Evolutionary conservation across 2,113 vertebrate species (phyloP).

Genomic region (Grallaria varia): DNA sequence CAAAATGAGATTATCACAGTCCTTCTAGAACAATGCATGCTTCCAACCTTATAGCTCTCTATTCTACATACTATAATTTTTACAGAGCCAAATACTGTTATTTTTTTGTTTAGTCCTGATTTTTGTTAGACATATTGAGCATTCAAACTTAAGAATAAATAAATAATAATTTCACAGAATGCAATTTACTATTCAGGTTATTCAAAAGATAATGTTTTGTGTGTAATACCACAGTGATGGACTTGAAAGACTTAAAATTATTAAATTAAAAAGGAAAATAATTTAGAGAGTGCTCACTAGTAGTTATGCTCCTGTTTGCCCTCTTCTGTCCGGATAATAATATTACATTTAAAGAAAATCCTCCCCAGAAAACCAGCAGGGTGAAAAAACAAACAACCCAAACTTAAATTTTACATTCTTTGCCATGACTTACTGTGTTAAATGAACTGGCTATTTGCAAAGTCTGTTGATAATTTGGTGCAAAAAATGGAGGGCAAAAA

Average conservation of each 20-base stretch:
- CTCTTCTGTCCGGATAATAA: background rate
- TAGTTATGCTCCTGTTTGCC: background rate
- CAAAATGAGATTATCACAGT: background rate
- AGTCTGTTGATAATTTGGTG: background rate
- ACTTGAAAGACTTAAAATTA: background rate
- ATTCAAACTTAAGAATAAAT: background rate
- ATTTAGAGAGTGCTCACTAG: background rate
- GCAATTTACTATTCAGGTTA: background rate
- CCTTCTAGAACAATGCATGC: background rate
- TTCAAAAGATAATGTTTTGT: background rate
- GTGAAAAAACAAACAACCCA: background rate
- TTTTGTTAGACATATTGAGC: background rate
- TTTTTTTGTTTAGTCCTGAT: background rate
- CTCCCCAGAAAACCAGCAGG: background rate
- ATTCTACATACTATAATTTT: background rate
- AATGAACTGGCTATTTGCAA: background rate
- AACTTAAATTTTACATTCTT: background rate
- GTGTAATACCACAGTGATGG: background rate
- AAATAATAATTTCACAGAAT: background rate
- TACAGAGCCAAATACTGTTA: fast-evolving
- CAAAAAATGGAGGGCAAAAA: background rate
- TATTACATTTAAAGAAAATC: background rate
- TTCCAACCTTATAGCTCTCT: background rate
- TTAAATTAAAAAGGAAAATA: background rate
- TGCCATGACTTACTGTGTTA: background rate